Conservation (phyloP, 2,113 vertebrate genomes). For the Sterna hirundo region DNA sequence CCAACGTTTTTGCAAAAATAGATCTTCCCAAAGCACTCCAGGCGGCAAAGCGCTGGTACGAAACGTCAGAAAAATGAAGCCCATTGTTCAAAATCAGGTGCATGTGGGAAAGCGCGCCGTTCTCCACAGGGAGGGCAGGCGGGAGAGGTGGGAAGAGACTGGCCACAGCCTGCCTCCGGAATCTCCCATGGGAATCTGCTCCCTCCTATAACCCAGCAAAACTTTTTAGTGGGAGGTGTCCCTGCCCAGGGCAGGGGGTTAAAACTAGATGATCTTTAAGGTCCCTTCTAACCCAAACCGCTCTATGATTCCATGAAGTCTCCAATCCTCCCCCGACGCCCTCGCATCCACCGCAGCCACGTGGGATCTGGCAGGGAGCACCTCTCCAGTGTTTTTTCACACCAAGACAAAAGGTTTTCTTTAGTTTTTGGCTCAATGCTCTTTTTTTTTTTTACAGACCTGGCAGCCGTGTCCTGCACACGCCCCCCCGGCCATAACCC, state of each 20-base stretch:
- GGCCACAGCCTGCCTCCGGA: neutral
- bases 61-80: neutral
- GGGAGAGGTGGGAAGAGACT: neutral
- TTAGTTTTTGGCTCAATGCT: neutral
- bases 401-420: neutral
- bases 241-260: no score
- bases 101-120: accelerated
- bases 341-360: neutral
- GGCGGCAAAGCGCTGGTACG: accelerated
- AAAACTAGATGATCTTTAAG: no score
- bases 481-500: neutral
- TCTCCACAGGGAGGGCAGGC: accelerated
- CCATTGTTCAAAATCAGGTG: accelerated
- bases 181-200: neutral
- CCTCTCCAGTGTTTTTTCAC: neutral
- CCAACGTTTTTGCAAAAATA: neutral
- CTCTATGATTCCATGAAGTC: neutral
- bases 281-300: no score
- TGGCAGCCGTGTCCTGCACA: neutral
- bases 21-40: neutral
- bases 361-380: neutral
- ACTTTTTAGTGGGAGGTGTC: no score
- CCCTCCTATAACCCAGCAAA: neutral
- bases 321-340: neutral
- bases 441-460: neutral